Percentiles rank a stretch among this genome's conserved stretches.
phyloP scores from a whole-genome alignment of 30 jellyfish, hydroid and myxozoan species.

The Nemopilema nomurai region DNA sequence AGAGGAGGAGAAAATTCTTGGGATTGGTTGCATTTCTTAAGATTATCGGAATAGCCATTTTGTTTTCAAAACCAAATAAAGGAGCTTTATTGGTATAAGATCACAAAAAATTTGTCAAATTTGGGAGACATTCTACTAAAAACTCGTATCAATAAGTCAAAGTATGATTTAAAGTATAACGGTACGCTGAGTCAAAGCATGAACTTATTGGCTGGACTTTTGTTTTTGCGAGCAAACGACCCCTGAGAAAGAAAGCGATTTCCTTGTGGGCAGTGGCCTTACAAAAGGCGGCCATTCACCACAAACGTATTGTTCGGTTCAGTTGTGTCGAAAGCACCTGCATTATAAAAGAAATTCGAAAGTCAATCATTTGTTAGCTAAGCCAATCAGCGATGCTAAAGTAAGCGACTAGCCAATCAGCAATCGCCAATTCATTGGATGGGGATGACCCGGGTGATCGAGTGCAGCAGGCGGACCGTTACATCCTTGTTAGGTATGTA shows the following conservation, averaged over 20 bases:
- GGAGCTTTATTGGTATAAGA: neutral
- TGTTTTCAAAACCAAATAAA: neutral
- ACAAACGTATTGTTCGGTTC: neutral
- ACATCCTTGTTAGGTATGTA: constrained; percentile 70
- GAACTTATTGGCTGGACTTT: neutral
- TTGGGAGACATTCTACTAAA: neutral
- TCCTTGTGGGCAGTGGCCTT: constrained; percentile 41
- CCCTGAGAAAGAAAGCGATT: neutral
- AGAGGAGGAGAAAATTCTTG: neutral
- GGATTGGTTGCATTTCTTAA: neutral
- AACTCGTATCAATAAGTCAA: neutral
- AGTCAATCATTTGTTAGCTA: constrained; percentile 4
- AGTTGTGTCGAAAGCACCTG: constrained; percentile 31
- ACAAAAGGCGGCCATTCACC: neutral
- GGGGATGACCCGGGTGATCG: constrained; percentile 42
- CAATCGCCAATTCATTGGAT: constrained; percentile 7
- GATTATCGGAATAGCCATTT: neutral
- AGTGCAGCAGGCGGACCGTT: constrained; percentile 60
- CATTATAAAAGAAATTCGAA: neutral
- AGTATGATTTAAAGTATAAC: neutral
- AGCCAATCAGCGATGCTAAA: constrained; percentile 36
- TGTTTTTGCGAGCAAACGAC: neutral
- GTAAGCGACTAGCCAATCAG: constrained; percentile 47
- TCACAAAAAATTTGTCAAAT: neutral
- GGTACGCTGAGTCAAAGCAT: neutral